Percentiles rank a stretch among this genome's conserved stretches.
Conservation (phyloP, 1,140 invertebrate genomes). For the Caenorhabditis remanei region DNA sequence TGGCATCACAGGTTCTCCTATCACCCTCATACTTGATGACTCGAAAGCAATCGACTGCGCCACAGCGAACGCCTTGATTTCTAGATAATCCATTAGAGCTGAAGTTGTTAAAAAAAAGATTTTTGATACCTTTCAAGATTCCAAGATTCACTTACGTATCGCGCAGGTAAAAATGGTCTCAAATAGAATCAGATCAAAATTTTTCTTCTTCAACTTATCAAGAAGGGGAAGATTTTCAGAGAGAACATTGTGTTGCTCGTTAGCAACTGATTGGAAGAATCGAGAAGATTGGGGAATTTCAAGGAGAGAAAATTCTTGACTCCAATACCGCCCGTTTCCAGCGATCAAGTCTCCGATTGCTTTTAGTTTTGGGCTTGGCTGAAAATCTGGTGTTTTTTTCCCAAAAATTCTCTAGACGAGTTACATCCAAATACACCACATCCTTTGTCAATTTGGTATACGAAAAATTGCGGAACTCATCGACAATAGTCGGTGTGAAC, state of each 20-base stretch:
- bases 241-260: background rate
- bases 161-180: background rate
- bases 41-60: background rate
- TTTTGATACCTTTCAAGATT: too few species aligned
- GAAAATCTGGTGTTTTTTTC: background rate
- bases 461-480: background rate
- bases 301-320: background rate
- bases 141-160: background rate
- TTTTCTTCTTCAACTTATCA: background rate
- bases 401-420: background rate
- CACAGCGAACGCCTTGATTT: background rate
- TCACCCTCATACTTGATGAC: background rate
- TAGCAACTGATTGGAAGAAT: background rate
- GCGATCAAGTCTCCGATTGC: background rate
- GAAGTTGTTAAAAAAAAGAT: background rate
- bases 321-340: background rate
- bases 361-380: background rate
- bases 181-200: background rate
- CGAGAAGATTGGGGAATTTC: background rate
- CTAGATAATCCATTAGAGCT: conserved; percentile 52
- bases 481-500: background rate
- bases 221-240: background rate
- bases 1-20: conserved; percentile 48
- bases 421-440: background rate
- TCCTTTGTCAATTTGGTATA: conserved; percentile 1